Percentiles rank a stretch among this genome's conserved stretches.
Evolutionary conservation across 1,140 invertebrate genomes (phyloP).

Genomic region (Potamilus streckersoni): DNA sequence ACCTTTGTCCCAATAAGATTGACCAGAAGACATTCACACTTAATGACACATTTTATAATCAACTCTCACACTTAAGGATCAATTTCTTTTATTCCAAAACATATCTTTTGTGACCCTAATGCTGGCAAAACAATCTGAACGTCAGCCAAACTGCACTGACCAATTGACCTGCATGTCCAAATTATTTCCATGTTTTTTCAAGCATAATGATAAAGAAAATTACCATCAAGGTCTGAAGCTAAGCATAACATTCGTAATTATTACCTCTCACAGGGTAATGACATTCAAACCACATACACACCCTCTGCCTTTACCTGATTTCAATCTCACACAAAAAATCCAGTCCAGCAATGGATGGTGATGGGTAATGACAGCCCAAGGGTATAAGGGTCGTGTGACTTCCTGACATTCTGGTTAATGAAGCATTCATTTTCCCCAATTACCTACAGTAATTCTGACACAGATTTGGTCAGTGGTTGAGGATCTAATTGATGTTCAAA

Average conservation of each 20-base stretch:
- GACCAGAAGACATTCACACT: too few species aligned
- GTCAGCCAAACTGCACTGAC: conserved; percentile 20
- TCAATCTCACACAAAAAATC: too few species aligned
- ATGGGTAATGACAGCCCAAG: conserved; percentile 8
- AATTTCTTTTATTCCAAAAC: too few species aligned
- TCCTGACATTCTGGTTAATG: background rate
- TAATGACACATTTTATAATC: too few species aligned
- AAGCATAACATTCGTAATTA: conserved; percentile 28
- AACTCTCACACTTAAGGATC: too few species aligned
- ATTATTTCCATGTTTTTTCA: conserved; percentile 18
- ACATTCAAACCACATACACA: too few species aligned
- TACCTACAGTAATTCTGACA: conserved; percentile 1
- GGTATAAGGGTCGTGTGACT: conserved; percentile 29
- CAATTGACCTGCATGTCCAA: conserved; percentile 28
- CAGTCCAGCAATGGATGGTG: too few species aligned
- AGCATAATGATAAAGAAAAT: conserved; percentile 34
- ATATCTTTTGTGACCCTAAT: too few species aligned
- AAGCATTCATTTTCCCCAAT: conserved; percentile 15
- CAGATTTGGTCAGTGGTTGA: too few species aligned
- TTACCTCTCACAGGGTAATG: conserved; percentile 7
- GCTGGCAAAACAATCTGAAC: conserved; percentile 3
- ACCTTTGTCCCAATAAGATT: too few species aligned
- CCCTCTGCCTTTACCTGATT: too few species aligned
- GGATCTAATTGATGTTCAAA: too few species aligned
- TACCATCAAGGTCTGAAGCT: conserved; percentile 28